These are phyloP conservation scores for Cetoscarus ocellatus DNA, from an alignment of 2,797 vertebrate species.

Conservation along the genomic window DNA sequence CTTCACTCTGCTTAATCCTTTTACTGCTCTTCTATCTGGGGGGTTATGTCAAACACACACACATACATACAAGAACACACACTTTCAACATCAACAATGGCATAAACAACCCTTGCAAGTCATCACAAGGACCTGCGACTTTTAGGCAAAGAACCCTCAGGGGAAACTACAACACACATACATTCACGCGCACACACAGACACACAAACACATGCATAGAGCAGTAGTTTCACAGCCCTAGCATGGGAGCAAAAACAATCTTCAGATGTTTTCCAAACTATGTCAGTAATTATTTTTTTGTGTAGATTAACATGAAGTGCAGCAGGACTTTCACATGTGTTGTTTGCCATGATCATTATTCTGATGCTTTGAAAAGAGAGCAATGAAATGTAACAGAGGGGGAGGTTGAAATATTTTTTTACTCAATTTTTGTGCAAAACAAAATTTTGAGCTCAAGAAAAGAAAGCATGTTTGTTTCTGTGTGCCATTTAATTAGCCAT, in stretches of 20 bases:
- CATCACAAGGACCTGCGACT: slow-evolving; percentile 55
- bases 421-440: slow-evolving; percentile 24
- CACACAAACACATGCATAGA: slow-evolving; percentile 10
- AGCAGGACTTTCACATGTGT: slow-evolving; percentile 90
- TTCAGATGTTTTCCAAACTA: slow-evolving; percentile 95
- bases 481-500: slow-evolving; percentile 58
- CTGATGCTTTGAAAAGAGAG: slow-evolving; percentile 56
- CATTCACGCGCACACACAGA: too few species aligned
- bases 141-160: slow-evolving; percentile 46
- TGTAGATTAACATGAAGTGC: slow-evolving; percentile 98
- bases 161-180: slow-evolving; percentile 23
- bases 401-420: slow-evolving; percentile 54
- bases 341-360: slow-evolving; percentile 90
- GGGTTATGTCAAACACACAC: slow-evolving; percentile 63
- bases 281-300: slow-evolving; percentile 99
- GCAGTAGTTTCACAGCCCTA: slow-evolving; percentile 77
- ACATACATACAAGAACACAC: slow-evolving; percentile 23
- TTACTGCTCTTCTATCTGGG: slow-evolving; percentile 60
- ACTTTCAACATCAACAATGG: slow-evolving; percentile 60
- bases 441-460: slow-evolving; percentile 29
- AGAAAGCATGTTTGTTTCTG: slow-evolving; percentile 47
- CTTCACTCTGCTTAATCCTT: slow-evolving; percentile 77
- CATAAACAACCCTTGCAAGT: slow-evolving; percentile 53
- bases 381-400: slow-evolving; percentile 42
- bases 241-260: slow-evolving; percentile 92